Base-by-base conservation (phyloP, 2,888 invertebrate genomes). In the Parapristionchus giblindavisi region DNA sequence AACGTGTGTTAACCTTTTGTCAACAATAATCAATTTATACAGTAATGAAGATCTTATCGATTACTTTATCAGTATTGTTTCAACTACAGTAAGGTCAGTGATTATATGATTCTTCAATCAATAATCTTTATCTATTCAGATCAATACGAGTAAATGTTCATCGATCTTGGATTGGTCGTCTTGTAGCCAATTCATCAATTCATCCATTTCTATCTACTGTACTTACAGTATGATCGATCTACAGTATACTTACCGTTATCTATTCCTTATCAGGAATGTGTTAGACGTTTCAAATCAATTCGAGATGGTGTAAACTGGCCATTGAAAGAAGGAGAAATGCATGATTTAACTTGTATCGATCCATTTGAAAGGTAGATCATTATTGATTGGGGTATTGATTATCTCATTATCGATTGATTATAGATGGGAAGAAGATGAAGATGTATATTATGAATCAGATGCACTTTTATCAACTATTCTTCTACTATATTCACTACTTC, bases 401-500 rank as follows among this genome's bases (percentile, higher is more conserved):
- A 54, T 54, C 6, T 54, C 11, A 54, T 14, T 54, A 54, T 24
- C 24, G 60, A 5, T 11, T 11, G 6, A 71, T 71, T 56, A 5
- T 6, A 71, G 70, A 56, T 71, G 70, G 70, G 56, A 71, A 29
- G 70, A 71, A 34, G 40, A 43, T 11, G 56, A 71, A 11, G 70
- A 71, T 56, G 70, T 71, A 0, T 56, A 56, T 24, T 71, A 38
- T 36, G 27, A 21, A 4, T 38, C 38, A 1, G 70, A 71, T 71
- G 29, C 56, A 17, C 70, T 71, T 11, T 40, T 71, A 2, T 71
- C 56, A 14, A 34, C 56, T 27, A 38, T 40, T 17, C 54, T 71
- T 5, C 11, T 48, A 8, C 38, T 71, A 11, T 27, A 56, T 11
- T 56, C 70, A 4, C 56, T 71, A 3, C 54, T 38, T n/a, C 70